Conservation (phyloP, 2,797 vertebrate genomes). For the Anguilla megastoma region DNA sequence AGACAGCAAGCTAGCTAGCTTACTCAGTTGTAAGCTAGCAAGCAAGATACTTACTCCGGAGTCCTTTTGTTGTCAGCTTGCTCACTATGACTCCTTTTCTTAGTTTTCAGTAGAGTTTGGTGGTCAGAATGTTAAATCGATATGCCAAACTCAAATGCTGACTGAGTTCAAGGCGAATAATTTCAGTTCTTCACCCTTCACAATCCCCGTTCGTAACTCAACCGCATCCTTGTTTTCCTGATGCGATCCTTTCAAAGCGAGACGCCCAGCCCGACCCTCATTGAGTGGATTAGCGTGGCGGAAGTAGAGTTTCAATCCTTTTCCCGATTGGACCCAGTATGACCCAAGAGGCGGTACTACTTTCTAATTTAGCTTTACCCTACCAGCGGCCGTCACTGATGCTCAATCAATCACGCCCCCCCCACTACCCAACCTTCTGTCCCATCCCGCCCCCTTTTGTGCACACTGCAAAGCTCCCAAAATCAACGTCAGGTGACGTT, state of each 20-base stretch:
- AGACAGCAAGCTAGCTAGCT: conserved; percentile 19
- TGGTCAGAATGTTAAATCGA: conserved; percentile 28
- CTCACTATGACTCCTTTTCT: conserved; percentile 27
- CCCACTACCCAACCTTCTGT: too few relatives aligned
- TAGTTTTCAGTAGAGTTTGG: conserved; percentile 22
- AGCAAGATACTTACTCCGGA: conserved; percentile 24
- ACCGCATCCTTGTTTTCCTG: conserved; percentile 39
- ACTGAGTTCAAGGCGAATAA: neutral
- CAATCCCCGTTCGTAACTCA: conserved; percentile 23
- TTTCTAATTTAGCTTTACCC: neutral
- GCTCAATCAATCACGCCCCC: conserved; percentile 40
- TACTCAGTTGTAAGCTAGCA: neutral
- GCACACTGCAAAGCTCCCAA: neutral
- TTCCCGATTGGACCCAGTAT: conserved; percentile 43
- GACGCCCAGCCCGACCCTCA: conserved; percentile 54
- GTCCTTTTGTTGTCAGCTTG: conserved; percentile 18
- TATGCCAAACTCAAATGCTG: neutral
- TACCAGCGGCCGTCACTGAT: conserved; percentile 23
- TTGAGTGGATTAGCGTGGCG: conserved; percentile 39
- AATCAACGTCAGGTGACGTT: neutral
- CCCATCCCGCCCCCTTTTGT: neutral
- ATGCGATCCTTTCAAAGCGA: conserved; percentile 56
- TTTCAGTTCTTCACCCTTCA: conserved; percentile 18
- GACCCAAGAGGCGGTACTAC: conserved; percentile 41
- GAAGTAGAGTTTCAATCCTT: conserved; percentile 34